Evolutionary conservation across 2,113 vertebrate genomes (phyloP).

Genomic region (Rhinopithecus roxellana): DNA sequence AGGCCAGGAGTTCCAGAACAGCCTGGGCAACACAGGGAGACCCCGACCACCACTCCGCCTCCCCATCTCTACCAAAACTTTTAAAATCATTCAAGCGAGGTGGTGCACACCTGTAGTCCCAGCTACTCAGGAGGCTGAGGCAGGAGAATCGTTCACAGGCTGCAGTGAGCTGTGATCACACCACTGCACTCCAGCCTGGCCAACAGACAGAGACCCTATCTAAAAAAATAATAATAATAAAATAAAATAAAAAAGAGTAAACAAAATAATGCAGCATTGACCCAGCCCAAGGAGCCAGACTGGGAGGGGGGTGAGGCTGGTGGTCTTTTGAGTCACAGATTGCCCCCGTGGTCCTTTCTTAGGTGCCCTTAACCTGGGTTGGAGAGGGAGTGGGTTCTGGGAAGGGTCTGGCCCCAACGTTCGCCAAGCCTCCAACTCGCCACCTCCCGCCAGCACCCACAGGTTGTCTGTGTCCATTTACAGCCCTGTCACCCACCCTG

Average conservation of each 20-base stretch:
- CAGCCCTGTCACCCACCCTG: neutral
- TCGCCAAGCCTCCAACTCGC: neutral
- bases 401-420: neutral
- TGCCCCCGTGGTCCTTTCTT: neutral
- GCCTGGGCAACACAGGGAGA: too few species aligned
- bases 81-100: too few species aligned
- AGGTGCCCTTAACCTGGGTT: neutral
- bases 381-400: neutral
- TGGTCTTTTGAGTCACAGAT: fast-evolving
- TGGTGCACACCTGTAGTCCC: too few species aligned
- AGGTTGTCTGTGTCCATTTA: neutral
- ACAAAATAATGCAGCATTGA: neutral
- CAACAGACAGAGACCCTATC: neutral
- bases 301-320: neutral
- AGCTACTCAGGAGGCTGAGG: too few species aligned
- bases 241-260: neutral
- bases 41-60: too few species aligned
- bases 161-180: too few species aligned
- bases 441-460: neutral
- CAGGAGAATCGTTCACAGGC: too few species aligned
- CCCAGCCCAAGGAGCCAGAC: neutral
- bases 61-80: too few species aligned
- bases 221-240: neutral
- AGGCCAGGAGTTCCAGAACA: too few species aligned
- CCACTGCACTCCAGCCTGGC: too few species aligned